These are phyloP conservation scores for Lontra canadensis DNA, from an alignment of 2,113 vertebrate species.

Conservation along the genomic window DNA sequence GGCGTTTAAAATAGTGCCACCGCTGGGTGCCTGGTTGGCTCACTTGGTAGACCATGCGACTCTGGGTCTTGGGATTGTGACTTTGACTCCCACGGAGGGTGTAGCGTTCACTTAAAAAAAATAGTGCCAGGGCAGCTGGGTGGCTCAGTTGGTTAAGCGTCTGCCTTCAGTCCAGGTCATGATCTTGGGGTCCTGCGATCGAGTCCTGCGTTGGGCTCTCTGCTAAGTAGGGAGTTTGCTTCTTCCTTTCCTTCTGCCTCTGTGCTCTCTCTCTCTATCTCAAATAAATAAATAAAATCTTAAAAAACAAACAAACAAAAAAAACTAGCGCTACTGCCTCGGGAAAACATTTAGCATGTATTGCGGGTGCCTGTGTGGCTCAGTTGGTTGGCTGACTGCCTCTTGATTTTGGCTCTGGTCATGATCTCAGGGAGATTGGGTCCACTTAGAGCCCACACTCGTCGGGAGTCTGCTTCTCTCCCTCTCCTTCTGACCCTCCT, in stretches of 20 bases:
- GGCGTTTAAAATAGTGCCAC: neutral
- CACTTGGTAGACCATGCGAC: neutral
- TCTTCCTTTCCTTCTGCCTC: no score
- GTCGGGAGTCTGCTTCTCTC: neutral
- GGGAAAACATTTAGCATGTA: neutral
- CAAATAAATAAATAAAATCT: no score
- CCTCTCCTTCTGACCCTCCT: neutral
- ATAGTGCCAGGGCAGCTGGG: neutral
- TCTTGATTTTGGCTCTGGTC: neutral
- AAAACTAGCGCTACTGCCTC: neutral
- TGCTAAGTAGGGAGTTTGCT: no score
- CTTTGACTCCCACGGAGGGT: neutral
- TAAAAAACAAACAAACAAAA: neutral
- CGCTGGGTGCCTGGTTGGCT: neutral
- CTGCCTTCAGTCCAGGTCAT: no score
- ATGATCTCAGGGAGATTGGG: neutral
- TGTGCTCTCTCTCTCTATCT: no score
- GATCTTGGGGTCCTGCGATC: no score
- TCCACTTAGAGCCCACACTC: neutral
- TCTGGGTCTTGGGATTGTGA: neutral
- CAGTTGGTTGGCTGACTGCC: neutral
- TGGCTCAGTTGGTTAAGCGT: no score
- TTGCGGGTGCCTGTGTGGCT: neutral
- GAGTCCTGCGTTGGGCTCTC: no score
- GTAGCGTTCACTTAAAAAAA: neutral